These are phyloP conservation scores for Chloropsis cyanopogon DNA, from an alignment of 2,113 vertebrate species.

Conservation along the genomic window DNA sequence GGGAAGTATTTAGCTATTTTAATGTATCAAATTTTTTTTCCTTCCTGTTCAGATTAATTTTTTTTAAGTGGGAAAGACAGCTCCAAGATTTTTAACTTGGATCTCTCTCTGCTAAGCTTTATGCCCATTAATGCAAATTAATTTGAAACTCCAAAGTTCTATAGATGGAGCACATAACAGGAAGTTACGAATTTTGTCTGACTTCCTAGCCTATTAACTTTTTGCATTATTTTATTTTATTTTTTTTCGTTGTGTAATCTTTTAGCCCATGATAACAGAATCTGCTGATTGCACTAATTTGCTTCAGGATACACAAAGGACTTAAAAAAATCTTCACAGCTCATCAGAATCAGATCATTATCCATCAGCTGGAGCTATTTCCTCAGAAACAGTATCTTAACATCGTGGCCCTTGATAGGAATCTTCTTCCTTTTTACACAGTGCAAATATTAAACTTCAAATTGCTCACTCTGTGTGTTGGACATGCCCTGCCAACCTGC, in stretches of 20 bases:
- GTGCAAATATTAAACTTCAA: background rate
- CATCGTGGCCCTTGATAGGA: background rate
- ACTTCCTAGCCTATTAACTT: background rate
- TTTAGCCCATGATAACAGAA: background rate
- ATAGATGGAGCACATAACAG: background rate
- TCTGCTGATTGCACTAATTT: background rate
- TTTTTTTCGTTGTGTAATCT: background rate
- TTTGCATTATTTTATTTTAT: background rate
- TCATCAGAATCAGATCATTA: background rate
- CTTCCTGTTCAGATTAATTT: background rate
- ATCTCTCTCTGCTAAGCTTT: background rate
- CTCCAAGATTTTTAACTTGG: background rate
- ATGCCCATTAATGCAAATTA: background rate
- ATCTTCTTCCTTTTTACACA: background rate
- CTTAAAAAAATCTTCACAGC: background rate
- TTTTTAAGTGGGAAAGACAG: background rate
- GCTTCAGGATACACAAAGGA: background rate
- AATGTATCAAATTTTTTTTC: background rate
- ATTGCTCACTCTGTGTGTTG: background rate
- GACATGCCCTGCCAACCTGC: fast-evolving
- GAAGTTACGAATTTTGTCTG: background rate
- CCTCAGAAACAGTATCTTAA: background rate
- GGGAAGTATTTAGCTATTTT: background rate
- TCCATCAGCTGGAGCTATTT: background rate
- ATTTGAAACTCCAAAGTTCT: background rate